Base-by-base conservation (phyloP, 2,113 vertebrate genomes). In the Chaetodon trifascialis region DNA sequence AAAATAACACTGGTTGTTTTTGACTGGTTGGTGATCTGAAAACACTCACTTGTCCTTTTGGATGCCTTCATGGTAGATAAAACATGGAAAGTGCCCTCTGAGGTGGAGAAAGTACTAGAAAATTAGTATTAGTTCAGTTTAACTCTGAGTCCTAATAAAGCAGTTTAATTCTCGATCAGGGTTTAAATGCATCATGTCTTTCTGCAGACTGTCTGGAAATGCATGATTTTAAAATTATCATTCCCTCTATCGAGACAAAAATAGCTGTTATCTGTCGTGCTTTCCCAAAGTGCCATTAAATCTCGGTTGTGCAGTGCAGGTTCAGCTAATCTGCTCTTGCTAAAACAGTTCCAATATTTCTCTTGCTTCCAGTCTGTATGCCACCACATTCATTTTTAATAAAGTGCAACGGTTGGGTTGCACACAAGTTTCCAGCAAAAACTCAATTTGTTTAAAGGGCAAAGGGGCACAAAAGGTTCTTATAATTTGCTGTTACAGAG, bases 401-500 rank as follows among this genome's bases (percentile, higher is more conserved):
- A 12, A 82, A 64, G 77, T 83, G 52, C 84, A 83, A 59, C 15
- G 16, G 44, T 46, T 63, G 54, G n/a, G 11, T 75, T 82, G 65
- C 60, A 79, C 79, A 70, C 64, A 73, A 78, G 73, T 49, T 56
- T 58, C 21, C 11, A 51, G 56, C 52, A 78, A 76, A 79, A 80
- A 84, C 56, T 59, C 36, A 79, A 84, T 80, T 82, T 68, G 64
- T 87, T 84, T 78, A 83, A 88, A 90, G 83, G 82, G 44, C 68
- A 85, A 34, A 68, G 60, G 64, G 60, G 23, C 77, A 77, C 63
- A 54, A 74, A 88, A 73, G 68, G 73, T 84, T 80, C 21, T 46
- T 80, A 62, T 75, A 79, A 73, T 76, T 89, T 85, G 8, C 55
- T 7, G 21, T 86, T 64, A 59, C 65, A 87, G 79, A 81, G 64